These are phyloP conservation scores for Clusia tigrina DNA, from an alignment of 2,888 invertebrate genomes.

Conservation along the genomic window DNA sequence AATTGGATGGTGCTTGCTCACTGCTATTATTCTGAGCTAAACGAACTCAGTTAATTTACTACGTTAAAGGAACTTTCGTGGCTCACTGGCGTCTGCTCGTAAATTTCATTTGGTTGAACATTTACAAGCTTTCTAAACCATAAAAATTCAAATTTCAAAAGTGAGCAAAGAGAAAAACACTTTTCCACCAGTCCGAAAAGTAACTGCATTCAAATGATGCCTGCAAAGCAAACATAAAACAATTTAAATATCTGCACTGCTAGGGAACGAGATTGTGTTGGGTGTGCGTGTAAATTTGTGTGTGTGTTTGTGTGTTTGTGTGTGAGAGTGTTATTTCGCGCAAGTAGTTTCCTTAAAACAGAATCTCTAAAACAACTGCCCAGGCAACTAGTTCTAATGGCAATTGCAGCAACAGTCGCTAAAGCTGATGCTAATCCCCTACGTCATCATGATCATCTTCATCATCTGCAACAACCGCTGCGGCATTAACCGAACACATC, in stretches of 20 bases:
- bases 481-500: neutral
- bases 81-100: conserved; percentile 17
- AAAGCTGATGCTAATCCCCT: conserved; percentile 27
- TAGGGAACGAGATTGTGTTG: conserved; percentile 23
- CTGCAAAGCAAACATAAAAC: conserved; percentile 45
- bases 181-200: conserved; percentile 8
- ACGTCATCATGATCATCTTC: conserved; percentile 48
- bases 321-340: neutral
- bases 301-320: neutral
- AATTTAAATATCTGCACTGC: conserved; percentile 56
- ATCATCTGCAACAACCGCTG: conserved; percentile 32
- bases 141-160: conserved; percentile 38
- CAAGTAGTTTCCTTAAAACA: conserved; percentile 3
- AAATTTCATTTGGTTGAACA: conserved; percentile 55
- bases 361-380: neutral
- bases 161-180: conserved; percentile 2
- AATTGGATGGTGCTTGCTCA: too few relatives aligned
- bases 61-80: neutral
- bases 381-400: conserved; percentile 19
- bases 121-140: conserved; percentile 56
- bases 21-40: too few relatives aligned
- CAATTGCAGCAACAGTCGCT: conserved; percentile 17
- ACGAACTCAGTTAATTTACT: neutral
- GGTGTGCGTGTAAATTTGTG: too few relatives aligned
- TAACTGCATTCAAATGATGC: conserved; percentile 45